phyloP scores from a whole-genome alignment of 2,797 vertebrate species.

The Hypotaenidia okinawae region DNA sequence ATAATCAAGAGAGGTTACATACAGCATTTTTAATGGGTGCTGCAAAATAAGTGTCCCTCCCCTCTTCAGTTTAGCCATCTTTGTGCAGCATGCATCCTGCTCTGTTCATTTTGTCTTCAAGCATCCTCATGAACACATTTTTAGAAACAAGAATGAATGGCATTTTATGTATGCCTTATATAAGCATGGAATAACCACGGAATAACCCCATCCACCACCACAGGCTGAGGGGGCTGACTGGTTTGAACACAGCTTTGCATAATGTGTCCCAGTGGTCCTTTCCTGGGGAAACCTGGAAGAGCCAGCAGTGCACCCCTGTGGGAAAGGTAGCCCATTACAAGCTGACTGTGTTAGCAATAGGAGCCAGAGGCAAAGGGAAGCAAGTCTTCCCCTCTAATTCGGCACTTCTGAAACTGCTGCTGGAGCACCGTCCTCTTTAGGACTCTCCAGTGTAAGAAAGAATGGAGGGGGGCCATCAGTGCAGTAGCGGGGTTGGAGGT shows the following conservation, averaged over 20 bases:
- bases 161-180: neutral
- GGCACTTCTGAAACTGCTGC: neutral
- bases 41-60: neutral
- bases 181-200: neutral
- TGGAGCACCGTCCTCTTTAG: neutral
- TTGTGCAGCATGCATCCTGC: rapidly evolving
- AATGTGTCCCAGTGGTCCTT: neutral
- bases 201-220: neutral
- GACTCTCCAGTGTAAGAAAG: neutral
- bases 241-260: neutral
- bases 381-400: neutral
- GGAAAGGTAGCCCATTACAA: neutral
- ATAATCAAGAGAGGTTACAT: neutral
- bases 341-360: neutral
- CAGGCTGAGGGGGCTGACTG: neutral
- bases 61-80: neutral
- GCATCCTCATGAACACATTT: neutral
- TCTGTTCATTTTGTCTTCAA: neutral
- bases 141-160: neutral
- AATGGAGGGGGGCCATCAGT: neutral
- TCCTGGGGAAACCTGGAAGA: neutral
- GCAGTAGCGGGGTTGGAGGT: neutral
- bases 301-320: neutral
- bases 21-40: neutral
- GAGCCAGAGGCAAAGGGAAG: neutral